Evolutionary conservation across 1,140 invertebrate genomes (phyloP), one percentile per base, ranked within the genome.

Genomic region (Drosophila quadrilineata): DNA sequence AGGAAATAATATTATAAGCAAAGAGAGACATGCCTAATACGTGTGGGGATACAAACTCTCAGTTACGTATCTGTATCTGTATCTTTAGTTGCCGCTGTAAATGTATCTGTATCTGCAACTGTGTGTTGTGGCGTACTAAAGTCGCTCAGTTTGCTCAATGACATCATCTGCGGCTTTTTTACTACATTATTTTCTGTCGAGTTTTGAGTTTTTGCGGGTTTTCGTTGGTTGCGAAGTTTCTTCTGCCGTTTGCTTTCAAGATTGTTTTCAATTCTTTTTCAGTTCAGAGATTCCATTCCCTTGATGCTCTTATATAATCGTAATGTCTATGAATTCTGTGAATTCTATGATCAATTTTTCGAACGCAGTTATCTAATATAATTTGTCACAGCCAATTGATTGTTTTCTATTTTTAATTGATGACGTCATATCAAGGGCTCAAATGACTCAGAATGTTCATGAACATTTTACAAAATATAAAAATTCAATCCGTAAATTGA

Each of bases 351-450:
- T 17, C 43, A 4, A 3, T 14, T 3, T 14, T 14, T 9, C 14
- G 26, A 38, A 12, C 38, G 35, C 36, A 26, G 35, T 49, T 58
- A 16, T 65, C 40, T 46, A 48, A 43, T 50, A 66, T 60, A 84
- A 84, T 82, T 84, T 82, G 77, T 82, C 77, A 82, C 79, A 84
- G 79, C 26, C 77, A 82, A 82, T 82, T 82, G 77, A 82, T 77
- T 77, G 65, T 70, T 82, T n/a, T n/a, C n/a, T n/a, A n/a, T n/a
- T n/a, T n/a, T n/a, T n/a, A n/a, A 84, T 82, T 84, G 73, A 66
- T 84, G 79, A 84, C 62, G 75, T 50, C 66, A 79, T 66, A 38
- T 14, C 35, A 35, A 65, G 54, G 59, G 56, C 66, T 46, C 46
- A 38, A 33, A 69, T 75, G 72, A 72, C 52, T 72, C 52, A 65